A percentile compares a stretch with the other conserved stretches of the same genome.
phyloP scores from a whole-genome alignment of 2,888 invertebrate genomes.

The Diploptera punctata region DNA sequence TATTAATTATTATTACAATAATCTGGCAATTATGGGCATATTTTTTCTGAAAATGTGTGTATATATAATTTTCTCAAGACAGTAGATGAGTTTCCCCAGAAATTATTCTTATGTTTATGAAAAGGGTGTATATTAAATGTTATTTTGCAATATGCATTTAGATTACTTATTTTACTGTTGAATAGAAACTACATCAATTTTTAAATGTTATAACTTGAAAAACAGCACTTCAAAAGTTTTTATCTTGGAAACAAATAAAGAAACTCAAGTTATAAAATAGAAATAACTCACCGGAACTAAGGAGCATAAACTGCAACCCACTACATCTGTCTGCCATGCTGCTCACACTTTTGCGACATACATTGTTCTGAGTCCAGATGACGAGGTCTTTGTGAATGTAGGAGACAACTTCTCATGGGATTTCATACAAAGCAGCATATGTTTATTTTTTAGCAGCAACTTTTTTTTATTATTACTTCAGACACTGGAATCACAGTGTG shows the following conservation, averaged over 20 bases:
- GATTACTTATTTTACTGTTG: background rate
- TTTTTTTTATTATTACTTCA: too few relatives aligned
- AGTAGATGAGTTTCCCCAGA: background rate
- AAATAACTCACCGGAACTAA: background rate
- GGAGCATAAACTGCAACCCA: background rate
- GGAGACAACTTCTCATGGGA: too few relatives aligned
- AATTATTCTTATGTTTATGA: background rate
- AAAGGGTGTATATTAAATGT: background rate
- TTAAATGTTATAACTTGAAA: background rate
- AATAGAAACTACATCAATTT: background rate
- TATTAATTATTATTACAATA: too few relatives aligned
- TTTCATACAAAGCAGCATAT: too few relatives aligned
- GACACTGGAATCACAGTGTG: too few relatives aligned
- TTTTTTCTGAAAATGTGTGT: background rate
- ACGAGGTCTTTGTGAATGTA: too few relatives aligned
- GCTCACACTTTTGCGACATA: too few relatives aligned
- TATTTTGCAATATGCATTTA: background rate
- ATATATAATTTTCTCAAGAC: background rate
- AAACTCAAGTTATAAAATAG: background rate
- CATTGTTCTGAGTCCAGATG: too few relatives aligned
- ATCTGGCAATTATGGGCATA: background rate
- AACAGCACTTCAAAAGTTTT: background rate
- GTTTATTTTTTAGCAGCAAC: too few relatives aligned
- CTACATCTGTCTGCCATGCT: too few relatives aligned
- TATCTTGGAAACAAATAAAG: background rate